phyloP scores from a whole-genome alignment of 2,113 vertebrate genomes.

The Phrynosoma blainvillii region DNA sequence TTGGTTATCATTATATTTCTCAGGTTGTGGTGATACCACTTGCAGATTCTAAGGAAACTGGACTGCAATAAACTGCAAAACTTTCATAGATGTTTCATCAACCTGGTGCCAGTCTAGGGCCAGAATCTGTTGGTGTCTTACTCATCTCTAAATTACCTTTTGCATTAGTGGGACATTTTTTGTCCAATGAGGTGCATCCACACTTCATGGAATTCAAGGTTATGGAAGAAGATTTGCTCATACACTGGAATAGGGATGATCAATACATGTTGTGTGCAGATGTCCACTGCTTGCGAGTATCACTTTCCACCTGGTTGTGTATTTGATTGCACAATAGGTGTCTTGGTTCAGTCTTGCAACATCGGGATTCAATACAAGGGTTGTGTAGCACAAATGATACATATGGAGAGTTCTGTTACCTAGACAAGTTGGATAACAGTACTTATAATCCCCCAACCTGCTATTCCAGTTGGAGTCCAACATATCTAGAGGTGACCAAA shows the following conservation, averaged over 20 bases:
- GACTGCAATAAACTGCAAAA: background rate
- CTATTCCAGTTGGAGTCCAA: background rate
- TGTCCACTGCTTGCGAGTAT: background rate
- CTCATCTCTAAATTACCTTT: too few species aligned
- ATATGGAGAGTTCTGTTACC: background rate
- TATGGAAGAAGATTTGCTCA: too few species aligned
- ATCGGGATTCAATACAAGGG: background rate
- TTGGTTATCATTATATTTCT: background rate
- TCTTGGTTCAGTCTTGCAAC: too few species aligned
- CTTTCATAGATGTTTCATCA: background rate
- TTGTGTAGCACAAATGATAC: background rate
- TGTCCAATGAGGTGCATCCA: too few species aligned
- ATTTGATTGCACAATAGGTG: too few species aligned
- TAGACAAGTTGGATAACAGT: background rate
- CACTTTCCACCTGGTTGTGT: background rate
- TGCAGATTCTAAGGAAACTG: background rate
- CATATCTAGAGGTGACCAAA: background rate
- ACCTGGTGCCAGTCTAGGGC: background rate
- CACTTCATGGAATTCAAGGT: too few species aligned
- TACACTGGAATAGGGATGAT: too few species aligned
- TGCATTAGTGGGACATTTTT: too few species aligned
- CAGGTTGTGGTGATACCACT: background rate
- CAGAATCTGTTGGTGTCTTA: too few species aligned
- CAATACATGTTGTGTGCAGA: too few species aligned
- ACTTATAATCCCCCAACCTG: background rate